Evolutionary conservation across 2,113 vertebrate genomes (phyloP).

Genomic region (Tupaia chinensis): DNA sequence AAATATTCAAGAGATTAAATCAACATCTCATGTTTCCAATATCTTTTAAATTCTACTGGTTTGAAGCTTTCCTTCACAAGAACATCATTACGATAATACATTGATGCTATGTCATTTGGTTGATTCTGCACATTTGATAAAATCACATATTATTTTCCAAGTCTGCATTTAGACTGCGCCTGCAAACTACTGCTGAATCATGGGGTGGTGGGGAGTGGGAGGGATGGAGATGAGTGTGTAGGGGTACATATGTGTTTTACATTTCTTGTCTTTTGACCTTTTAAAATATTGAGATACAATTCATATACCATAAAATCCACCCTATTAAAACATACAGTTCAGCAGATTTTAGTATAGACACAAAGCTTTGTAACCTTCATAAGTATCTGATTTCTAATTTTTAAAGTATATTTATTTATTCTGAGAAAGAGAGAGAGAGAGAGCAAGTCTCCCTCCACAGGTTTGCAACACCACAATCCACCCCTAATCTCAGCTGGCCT

Average conservation of each 20-base stretch:
- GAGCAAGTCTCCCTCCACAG: no score
- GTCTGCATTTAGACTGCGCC: neutral
- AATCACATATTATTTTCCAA: neutral
- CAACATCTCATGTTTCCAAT: neutral
- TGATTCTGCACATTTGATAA: constrained; percentile 34
- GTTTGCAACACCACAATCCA: no score
- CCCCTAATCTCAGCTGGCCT: no score
- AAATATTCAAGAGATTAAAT: neutral
- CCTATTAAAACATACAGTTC: neutral
- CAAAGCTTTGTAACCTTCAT: neutral
- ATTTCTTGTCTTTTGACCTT: neutral
- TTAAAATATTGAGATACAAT: neutral
- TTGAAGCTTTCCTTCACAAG: constrained; percentile 37
- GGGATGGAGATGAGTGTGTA: neutral
- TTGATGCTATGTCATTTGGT: neutral
- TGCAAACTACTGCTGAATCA: neutral
- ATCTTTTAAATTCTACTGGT: neutral
- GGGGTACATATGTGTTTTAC: neutral
- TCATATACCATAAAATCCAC: neutral
- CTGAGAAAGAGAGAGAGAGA: no score
- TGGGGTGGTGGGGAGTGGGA: neutral
- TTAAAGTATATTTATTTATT: no score
- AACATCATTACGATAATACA: constrained; percentile 5
- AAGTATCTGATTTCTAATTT: neutral
- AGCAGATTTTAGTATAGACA: neutral